Evolutionary conservation across 1,140 invertebrate genomes (phyloP).

Genomic region (Holotrichia oblita): DNA sequence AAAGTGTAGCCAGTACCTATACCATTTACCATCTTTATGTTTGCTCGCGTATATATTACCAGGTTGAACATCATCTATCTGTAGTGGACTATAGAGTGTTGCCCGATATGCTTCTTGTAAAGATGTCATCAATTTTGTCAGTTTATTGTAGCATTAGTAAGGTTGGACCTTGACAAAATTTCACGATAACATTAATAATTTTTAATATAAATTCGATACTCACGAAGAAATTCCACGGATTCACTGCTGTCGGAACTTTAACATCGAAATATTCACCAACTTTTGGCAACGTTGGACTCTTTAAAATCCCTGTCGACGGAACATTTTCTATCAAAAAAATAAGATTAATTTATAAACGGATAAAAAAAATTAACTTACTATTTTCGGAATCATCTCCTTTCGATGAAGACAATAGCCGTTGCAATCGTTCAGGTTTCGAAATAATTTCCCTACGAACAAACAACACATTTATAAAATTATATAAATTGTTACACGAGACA

Average conservation of each 20-base stretch:
- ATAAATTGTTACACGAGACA: neutral
- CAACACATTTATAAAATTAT: neutral
- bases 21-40: conserved; percentile 57
- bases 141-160: conserved; percentile 45
- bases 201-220: conserved; percentile 35
- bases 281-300: conserved; percentile 49
- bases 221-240: conserved; percentile 60
- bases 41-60: conserved; percentile 59
- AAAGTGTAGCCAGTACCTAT: conserved; percentile 48
- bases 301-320: conserved; percentile 52
- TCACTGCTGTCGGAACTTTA: conserved; percentile 56
- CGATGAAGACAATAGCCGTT: conserved; percentile 31
- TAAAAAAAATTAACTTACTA: neutral
- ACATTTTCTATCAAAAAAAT: conserved; percentile 48
- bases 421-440: conserved; percentile 32
- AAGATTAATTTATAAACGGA: neutral
- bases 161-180: conserved; percentile 54
- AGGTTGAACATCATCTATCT: conserved; percentile 54
- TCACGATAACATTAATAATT: neutral
- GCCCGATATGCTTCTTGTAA: conserved; percentile 54
- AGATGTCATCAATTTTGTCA: conserved; percentile 52
- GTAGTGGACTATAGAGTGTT: conserved; percentile 49
- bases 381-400: conserved; percentile 27
- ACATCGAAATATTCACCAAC: conserved; percentile 53
- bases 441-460: neutral